A percentile compares a stretch with the other conserved stretches of the same genome.
Evolutionary conservation across 2,797 vertebrate species (phyloP).

Genomic region (Todus mexicanus): DNA sequence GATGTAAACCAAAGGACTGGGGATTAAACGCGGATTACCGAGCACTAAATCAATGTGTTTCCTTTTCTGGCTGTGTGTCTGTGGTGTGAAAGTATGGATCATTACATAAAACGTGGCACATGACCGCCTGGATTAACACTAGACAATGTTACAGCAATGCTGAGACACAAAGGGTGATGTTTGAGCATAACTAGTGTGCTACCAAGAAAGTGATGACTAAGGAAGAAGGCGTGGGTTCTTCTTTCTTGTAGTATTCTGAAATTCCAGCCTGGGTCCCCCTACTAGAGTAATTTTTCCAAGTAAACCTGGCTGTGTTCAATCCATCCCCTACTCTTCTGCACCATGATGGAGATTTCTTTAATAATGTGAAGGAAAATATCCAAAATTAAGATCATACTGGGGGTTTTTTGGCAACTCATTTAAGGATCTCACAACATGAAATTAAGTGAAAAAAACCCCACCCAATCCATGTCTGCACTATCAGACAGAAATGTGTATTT

Average conservation of each 20-base stretch:
- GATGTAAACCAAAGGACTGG: constrained; percentile 53
- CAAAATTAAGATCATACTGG: background rate
- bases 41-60: constrained; percentile 56
- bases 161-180: background rate
- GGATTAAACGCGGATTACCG: constrained; percentile 57
- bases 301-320: background rate
- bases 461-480: background rate
- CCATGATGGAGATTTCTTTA: background rate
- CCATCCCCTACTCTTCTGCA: background rate
- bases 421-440: background rate
- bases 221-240: background rate
- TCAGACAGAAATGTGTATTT: background rate
- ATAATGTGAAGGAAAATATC: background rate
- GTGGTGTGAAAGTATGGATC: constrained; percentile 44
- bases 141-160: background rate
- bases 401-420: background rate
- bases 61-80: constrained; percentile 47
- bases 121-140: constrained; percentile 3
- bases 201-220: background rate
- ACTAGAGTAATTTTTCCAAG: background rate
- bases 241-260: background rate
- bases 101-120: constrained; percentile 5
- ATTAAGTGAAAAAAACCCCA: background rate
- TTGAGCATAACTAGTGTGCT: background rate
- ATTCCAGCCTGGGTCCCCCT: background rate